A percentile compares a stretch with the other conserved stretches of the same genome.
Evolutionary conservation across 2,797 vertebrate genomes (phyloP).

Genomic region (Sarcophilus harrisii): DNA sequence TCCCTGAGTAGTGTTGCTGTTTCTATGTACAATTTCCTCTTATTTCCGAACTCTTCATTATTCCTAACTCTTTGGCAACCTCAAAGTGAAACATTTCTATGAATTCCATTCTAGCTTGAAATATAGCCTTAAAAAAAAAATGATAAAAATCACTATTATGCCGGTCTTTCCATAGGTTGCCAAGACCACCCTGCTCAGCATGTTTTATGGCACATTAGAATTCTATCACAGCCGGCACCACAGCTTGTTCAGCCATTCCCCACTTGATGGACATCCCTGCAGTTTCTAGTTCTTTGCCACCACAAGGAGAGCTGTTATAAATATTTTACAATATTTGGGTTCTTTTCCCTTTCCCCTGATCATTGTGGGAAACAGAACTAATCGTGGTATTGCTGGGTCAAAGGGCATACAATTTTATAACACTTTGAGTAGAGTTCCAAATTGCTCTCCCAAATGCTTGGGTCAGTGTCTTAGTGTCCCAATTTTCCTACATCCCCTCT

Average conservation of each 20-base stretch:
- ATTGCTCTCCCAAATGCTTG: not conserved
- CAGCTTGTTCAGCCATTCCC: not conserved
- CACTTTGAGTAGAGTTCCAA: not conserved
- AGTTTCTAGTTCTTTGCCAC: not conserved
- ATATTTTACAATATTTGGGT: not conserved
- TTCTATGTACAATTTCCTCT: not conserved
- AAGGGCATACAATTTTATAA: not conserved
- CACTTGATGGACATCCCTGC: not conserved
- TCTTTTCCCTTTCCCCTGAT: not conserved
- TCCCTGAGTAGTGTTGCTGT: not conserved
- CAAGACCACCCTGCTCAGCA: not conserved
- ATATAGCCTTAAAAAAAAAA: no score
- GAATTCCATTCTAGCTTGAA: no score
- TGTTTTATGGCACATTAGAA: not conserved
- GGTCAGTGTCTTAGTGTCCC: not conserved
- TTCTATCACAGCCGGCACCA: not conserved
- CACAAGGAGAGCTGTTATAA: not conserved
- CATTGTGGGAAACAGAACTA: not conserved
- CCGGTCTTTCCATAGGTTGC: not conserved
- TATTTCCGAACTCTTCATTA: not conserved
- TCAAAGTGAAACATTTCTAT: no score
- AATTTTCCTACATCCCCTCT: no score
- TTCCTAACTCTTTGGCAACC: not conserved
- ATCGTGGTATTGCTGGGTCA: not conserved
- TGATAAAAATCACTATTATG: no score